Evolutionary conservation across 2,888 invertebrate genomes (phyloP), one percentile per base, ranked within the genome.

Genomic region (Chironomus tentans): DNA sequence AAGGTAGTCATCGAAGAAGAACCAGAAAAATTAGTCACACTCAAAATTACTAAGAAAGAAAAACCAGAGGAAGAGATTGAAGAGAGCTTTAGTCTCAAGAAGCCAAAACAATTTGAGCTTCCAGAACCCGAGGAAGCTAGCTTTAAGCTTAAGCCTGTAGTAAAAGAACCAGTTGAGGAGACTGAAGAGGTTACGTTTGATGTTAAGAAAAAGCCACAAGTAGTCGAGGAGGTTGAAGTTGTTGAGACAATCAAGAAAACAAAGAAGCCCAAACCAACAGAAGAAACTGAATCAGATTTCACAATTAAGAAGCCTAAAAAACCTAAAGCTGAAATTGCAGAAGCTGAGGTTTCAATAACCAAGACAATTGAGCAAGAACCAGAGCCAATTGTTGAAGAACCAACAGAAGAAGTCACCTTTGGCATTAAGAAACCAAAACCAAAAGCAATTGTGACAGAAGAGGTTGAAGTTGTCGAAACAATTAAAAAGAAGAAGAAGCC

Each of bases 61-160:
- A 12, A n/a, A 46, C 77, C 78, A 47, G 79, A 81, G 78, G 81
- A 81, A 77, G 81, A 80, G 15, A 73, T 18, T n/a, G 68, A 76
- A 76, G 76, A 76, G 21, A 22, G 38, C 38, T 38, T 70, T 18
- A 24, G 15, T 2, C 22, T 70, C 21, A 70, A 18, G 24, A 68
- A 69, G 15, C 76, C 76, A 1, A 70, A 69, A 38, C 70, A 68
- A 21, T 70, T 69, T 68, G 77, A 77, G 15, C 6, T 18, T 7
- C 7, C 68, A 78, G 70, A 79, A 79, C 80, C 81, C 79, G 80
- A 81, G 80, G 80, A 82, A 76, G 81, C 84, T 68, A 78, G 82
- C 82, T 77, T 80, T 82, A 71, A 81, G 81, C 3, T 82, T 81
- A 5, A 80, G 61, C 77, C 78, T 38, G 70, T 76, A n/a, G 75